Conservation (phyloP, 2,888 invertebrate species). For the Phytoseiulus persimilis region DNA sequence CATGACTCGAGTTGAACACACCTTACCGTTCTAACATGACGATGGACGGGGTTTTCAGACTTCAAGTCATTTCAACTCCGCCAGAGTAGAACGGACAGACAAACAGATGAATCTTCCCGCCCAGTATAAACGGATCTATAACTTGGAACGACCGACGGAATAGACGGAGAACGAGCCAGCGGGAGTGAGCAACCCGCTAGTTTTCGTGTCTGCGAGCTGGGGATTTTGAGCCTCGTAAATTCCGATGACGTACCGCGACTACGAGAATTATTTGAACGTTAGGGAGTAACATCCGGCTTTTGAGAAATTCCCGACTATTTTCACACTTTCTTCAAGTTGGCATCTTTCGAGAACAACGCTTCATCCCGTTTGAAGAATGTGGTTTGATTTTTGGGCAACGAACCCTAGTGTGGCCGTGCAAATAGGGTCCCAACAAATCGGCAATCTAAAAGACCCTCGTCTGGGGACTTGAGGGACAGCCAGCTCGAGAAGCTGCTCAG, state of each 20-base stretch:
- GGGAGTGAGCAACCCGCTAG: neutral
- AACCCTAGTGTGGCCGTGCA: too few relatives aligned
- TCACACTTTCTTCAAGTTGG: neutral
- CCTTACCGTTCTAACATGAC: neutral
- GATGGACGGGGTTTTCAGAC: neutral
- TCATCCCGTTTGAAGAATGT: neutral
- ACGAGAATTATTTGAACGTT: neutral
- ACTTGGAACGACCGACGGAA: neutral
- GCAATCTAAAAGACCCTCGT: too few relatives aligned
- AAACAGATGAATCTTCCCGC: neutral
- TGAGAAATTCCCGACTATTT: neutral
- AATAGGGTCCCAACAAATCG: too few relatives aligned
- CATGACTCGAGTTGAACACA: neutral
- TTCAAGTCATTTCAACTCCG: neutral
- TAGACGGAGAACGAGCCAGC: neutral
- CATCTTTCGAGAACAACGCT: neutral
- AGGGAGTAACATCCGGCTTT: slow-evolving; percentile 5
- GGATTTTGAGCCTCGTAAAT: neutral
- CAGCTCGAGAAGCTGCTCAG: too few relatives aligned
- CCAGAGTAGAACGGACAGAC: neutral
- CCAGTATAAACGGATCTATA: neutral
- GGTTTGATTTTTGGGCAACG: neutral
- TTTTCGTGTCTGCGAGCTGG: neutral
- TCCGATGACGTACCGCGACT: neutral
- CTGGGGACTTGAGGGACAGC: too few relatives aligned